A percentile compares a stretch with the other conserved stretches of the same genome.
Evolutionary conservation across 2,797 vertebrate genomes (phyloP).

Genomic region (Artibeus lituratus): DNA sequence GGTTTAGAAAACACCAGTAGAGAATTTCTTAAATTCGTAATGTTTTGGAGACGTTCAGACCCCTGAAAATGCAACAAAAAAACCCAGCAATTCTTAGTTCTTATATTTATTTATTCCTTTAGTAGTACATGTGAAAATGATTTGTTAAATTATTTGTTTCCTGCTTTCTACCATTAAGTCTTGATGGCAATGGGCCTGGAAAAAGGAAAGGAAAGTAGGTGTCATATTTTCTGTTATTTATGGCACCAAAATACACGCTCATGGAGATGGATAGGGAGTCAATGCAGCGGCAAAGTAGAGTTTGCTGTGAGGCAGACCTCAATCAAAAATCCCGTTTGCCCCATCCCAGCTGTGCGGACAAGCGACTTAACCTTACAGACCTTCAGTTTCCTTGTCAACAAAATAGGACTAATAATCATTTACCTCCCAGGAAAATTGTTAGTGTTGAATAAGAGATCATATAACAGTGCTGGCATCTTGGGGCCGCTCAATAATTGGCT

Average conservation of each 20-base stretch:
- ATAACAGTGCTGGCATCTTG: not conserved
- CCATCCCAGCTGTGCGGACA: not conserved
- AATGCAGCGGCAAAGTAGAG: no score
- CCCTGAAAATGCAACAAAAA: not conserved
- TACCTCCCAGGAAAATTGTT: not conserved
- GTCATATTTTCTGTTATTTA: not conserved
- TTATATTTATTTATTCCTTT: not conserved
- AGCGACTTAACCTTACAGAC: not conserved
- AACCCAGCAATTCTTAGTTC: not conserved
- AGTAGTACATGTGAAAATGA: not conserved
- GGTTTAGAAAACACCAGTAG: not conserved
- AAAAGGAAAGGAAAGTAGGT: not conserved
- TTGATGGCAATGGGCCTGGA: not conserved
- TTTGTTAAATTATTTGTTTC: not conserved
- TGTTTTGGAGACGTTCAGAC: not conserved
- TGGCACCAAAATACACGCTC: not conserved
- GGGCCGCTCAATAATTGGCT: not conserved
- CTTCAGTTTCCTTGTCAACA: not conserved
- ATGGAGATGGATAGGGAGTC: not conserved
- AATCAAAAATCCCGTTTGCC: not conserved
- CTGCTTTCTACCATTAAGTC: not conserved
- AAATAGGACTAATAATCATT: not conserved
- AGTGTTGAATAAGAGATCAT: not conserved
- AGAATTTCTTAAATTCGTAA: not conserved
- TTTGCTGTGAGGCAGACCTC: not conserved